phyloP scores from a whole-genome alignment of 2,797 vertebrate species.

The Sphenopsis melanotis region DNA sequence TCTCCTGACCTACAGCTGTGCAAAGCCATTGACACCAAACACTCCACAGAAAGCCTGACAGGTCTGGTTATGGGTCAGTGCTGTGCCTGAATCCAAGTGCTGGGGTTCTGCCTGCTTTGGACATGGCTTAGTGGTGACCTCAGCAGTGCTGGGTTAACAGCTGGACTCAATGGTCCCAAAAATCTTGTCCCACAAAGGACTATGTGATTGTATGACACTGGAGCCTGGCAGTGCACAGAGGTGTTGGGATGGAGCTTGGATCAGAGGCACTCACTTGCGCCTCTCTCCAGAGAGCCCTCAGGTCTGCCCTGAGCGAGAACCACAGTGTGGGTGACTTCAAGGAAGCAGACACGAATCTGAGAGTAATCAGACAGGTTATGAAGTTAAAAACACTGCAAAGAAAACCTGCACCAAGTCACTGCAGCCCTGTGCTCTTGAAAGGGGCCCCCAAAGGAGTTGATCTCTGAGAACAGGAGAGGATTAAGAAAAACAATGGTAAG shows the following conservation, averaged over 20 bases:
- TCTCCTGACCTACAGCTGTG: neutral
- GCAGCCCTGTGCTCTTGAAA: neutral
- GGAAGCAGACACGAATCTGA: rapidly evolving
- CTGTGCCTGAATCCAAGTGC: rapidly evolving
- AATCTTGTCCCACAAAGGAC: neutral
- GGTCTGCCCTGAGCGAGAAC: neutral
- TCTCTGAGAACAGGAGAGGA: neutral
- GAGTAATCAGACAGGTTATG: rapidly evolving
- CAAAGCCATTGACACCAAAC: neutral
- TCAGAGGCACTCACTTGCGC: neutral
- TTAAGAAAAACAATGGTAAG: neutral
- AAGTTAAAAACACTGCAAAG: neutral
- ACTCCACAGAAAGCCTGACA: neutral
- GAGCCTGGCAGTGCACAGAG: neutral
- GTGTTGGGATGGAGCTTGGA: neutral
- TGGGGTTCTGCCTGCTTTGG: neutral
- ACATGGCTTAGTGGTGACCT: neutral
- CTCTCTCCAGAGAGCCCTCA: neutral
- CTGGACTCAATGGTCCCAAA: rapidly evolving
- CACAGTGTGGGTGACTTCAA: rapidly evolving
- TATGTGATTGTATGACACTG: neutral
- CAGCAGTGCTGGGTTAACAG: neutral
- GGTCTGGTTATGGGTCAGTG: neutral
- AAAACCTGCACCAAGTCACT: neutral
- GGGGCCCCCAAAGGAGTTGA: neutral